These are phyloP conservation scores for Portunus trituberculatus DNA, from an alignment of 1,140 invertebrate species.

Conservation along the genomic window DNA sequence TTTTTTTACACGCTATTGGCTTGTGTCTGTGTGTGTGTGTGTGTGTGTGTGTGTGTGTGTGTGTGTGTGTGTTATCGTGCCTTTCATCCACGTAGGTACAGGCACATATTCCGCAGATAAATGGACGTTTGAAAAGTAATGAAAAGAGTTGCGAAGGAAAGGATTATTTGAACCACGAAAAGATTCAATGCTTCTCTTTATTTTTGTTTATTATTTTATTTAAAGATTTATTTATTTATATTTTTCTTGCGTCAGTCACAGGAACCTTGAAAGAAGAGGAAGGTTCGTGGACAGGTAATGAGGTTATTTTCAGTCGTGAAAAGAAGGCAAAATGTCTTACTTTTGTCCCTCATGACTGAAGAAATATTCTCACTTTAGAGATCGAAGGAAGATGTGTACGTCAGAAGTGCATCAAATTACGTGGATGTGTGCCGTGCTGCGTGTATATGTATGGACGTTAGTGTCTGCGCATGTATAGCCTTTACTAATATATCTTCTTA, in stretches of 20 bases:
- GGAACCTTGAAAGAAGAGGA: neutral
- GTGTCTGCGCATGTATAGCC: constrained; percentile 28
- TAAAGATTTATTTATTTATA: too few relatives aligned
- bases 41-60: too few relatives aligned
- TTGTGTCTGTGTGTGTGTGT: neutral
- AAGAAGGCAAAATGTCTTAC: neutral
- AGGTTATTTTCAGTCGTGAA: neutral
- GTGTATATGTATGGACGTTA: neutral
- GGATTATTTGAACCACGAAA: neutral
- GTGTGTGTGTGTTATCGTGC: too few relatives aligned
- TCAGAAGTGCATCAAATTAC: too few relatives aligned
- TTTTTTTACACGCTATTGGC: too few relatives aligned
- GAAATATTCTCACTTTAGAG: too few relatives aligned
- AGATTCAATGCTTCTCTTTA: neutral
- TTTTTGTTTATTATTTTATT: too few relatives aligned
- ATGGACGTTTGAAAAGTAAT: neutral
- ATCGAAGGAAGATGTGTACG: neutral
- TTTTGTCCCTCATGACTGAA: too few relatives aligned
- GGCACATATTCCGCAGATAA: too few relatives aligned
- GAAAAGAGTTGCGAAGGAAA: neutral
- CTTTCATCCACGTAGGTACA: too few relatives aligned
- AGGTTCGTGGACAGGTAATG: neutral
- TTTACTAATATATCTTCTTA: too few relatives aligned
- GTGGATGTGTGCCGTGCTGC: neutral
- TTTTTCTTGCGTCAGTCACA: neutral